phyloP scores from a whole-genome alignment of 2,113 vertebrate genomes.

The Eptesicus fuscus region DNA sequence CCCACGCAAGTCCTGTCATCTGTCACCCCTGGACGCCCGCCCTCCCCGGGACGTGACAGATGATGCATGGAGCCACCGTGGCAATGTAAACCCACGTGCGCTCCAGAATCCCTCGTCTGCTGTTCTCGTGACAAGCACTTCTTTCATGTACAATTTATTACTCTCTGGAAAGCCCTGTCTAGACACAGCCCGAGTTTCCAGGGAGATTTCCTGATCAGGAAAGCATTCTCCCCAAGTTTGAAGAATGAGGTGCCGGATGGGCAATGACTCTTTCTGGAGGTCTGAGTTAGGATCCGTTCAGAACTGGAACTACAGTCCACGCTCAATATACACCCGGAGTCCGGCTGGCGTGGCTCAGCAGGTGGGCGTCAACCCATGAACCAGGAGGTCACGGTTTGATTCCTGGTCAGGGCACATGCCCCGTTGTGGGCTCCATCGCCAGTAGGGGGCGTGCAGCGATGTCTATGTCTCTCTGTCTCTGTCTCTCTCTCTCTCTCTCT shows the following conservation, averaged over 20 bases:
- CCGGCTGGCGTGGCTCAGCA: too few species aligned
- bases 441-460: too few species aligned
- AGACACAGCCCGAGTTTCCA: constrained; percentile 13
- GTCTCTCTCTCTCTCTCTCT: too few species aligned
- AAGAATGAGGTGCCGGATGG: not conserved
- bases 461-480: too few species aligned
- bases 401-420: too few species aligned
- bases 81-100: constrained; percentile 35
- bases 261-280: not conserved
- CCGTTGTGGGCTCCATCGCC: too few species aligned
- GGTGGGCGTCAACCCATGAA: too few species aligned
- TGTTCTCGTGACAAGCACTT: constrained; percentile 39
- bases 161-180: constrained; percentile 57
- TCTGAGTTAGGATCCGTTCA: too few species aligned
- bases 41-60: constrained; percentile 39
- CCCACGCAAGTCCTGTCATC: constrained; percentile 23
- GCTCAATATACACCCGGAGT: too few species aligned
- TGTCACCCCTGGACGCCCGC: constrained; percentile 7
- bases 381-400: too few species aligned
- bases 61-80: not conserved
- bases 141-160: constrained; percentile 51
- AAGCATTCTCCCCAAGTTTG: not conserved
- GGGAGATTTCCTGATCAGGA: not conserved
- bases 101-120: constrained; percentile 27
- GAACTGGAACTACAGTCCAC: too few species aligned